Evolutionary conservation across 1,140 invertebrate species (phyloP).

Genomic region (Himalopsyche phryganea): DNA sequence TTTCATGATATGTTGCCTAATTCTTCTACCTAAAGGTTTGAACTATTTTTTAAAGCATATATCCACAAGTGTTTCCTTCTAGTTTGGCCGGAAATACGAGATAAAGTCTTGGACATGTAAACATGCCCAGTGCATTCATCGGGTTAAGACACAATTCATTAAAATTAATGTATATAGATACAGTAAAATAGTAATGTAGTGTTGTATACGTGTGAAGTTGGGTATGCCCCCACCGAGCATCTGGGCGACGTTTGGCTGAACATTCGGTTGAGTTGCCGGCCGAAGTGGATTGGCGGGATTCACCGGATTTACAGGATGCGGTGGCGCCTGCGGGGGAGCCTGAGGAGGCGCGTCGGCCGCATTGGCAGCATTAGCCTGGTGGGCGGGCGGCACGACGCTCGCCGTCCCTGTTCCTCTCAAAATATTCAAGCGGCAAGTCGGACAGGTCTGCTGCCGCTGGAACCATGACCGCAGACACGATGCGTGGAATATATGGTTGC

Average conservation of each 20-base stretch:
- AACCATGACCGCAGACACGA: conserved; percentile 99
- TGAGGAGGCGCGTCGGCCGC: conserved; percentile 39
- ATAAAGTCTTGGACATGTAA: no score
- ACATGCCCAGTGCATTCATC: no score
- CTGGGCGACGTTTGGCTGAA: no score
- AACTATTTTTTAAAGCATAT: no score
- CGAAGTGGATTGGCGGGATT: conserved; percentile 41
- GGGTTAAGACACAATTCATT: no score
- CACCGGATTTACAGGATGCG: conserved; percentile 19
- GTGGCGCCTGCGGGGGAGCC: conserved; percentile 11
- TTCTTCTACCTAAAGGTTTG: no score
- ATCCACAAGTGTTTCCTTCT: no score
- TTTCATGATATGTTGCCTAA: no score
- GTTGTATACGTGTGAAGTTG: conserved; percentile 10
- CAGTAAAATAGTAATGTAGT: no score
- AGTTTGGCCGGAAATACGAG: no score
- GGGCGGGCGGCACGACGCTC: conserved; percentile 33
- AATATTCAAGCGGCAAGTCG: conserved; percentile 96
- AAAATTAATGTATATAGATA: no score
- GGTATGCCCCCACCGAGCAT: conserved; percentile 3
- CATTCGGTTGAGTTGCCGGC: not conserved
- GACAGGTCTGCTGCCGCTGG: conserved; percentile 98
- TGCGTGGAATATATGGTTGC: conserved; percentile 99
- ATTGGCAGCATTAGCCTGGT: conserved; percentile 43
- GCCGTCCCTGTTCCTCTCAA: conserved; percentile 62